phyloP scores from a whole-genome alignment of 2,797 vertebrate genomes.

The Rhinoraja longicauda region DNA sequence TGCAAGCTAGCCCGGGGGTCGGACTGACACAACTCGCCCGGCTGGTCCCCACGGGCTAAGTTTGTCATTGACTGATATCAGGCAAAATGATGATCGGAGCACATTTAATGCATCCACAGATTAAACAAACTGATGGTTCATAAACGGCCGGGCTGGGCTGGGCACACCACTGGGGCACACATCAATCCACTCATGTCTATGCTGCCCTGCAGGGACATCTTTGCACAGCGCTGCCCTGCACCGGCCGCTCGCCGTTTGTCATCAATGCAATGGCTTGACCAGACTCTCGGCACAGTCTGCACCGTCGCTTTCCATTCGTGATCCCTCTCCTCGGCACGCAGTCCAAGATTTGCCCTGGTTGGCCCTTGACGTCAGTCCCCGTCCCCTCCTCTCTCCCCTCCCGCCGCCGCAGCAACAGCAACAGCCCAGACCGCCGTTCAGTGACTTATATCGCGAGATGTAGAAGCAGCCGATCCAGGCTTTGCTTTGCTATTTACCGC shows the following conservation, averaged over 20 bases:
- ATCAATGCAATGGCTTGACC: neutral
- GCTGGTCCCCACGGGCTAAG: neutral
- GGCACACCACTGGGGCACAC: no score
- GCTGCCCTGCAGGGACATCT: no score
- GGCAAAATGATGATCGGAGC: neutral
- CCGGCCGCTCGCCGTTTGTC: no score
- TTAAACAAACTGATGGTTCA: neutral
- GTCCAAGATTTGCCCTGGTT: neutral
- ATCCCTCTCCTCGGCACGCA: no score
- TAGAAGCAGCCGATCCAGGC: neutral
- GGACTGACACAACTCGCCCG: no score
- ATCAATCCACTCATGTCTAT: no score
- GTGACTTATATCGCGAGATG: conserved; percentile 22
- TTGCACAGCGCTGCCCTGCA: no score
- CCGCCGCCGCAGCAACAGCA: neutral
- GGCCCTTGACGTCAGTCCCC: neutral
- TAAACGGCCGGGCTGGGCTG: neutral
- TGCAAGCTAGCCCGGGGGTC: no score
- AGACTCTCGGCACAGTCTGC: neutral
- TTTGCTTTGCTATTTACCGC: neutral
- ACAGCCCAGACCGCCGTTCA: no score
- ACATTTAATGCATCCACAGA: neutral
- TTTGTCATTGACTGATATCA: neutral
- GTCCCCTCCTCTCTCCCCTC: neutral
- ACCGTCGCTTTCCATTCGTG: neutral